phyloP scores from a whole-genome alignment of 2,888 invertebrate species.

The Athripsodes cinereus region DNA sequence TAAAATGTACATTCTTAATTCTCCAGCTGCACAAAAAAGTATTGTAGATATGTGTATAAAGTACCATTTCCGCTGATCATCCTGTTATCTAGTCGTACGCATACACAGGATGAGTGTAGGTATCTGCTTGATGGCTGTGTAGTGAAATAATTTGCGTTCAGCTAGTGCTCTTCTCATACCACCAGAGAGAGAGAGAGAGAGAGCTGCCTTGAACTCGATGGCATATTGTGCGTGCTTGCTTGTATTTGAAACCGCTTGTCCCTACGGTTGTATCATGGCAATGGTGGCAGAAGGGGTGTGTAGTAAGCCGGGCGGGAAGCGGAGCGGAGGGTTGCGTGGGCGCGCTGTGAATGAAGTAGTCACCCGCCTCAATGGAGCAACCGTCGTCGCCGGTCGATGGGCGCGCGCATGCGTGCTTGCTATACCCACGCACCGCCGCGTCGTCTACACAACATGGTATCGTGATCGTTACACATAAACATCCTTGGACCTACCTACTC shows the following conservation, averaged over 20 bases:
- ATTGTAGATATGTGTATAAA: too few species aligned
- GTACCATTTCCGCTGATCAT: too few species aligned
- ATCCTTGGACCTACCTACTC: neutral
- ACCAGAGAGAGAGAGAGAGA: too few species aligned
- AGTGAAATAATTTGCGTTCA: neutral
- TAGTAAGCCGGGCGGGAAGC: neutral
- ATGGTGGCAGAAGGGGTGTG: constrained; percentile 1
- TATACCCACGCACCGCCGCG: constrained; percentile 30
- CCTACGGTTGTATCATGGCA: neutral
- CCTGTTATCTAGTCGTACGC: too few species aligned
- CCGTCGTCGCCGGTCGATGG: constrained; percentile 29
- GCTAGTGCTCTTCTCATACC: neutral
- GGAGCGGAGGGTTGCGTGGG: constrained; percentile 3
- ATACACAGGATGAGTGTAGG: too few species aligned
- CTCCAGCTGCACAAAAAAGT: too few species aligned
- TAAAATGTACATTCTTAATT: too few species aligned
- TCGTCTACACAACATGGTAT: constrained; percentile 13
- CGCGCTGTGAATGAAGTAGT: constrained; percentile 26
- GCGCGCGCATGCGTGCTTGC: constrained; percentile 33
- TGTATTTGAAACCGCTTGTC: neutral
- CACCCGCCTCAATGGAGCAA: constrained; percentile 31
- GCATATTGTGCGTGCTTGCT: neutral
- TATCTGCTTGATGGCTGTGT: too few species aligned
- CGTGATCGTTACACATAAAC: constrained; percentile 1
- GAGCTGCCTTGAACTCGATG: constrained; percentile 6